Evolutionary conservation across 2,113 vertebrate species (phyloP).

Genomic region (Cercocebus atys): DNA sequence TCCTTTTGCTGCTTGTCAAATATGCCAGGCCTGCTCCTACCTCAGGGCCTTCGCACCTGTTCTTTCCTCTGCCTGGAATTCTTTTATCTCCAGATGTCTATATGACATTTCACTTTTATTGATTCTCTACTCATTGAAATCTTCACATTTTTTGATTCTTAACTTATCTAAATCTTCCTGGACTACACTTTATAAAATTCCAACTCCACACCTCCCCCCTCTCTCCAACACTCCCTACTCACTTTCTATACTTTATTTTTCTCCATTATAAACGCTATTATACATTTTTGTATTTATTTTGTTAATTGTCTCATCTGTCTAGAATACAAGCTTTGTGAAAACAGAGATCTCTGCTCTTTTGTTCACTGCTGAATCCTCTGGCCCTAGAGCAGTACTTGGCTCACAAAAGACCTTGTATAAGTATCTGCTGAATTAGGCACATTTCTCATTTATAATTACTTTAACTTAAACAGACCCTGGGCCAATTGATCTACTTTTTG

Average conservation of each 20-base stretch:
- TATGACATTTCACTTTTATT: neutral
- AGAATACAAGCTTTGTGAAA: neutral
- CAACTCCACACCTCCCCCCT: neutral
- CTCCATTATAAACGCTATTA: neutral
- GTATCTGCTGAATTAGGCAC: neutral
- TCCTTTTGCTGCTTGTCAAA: neutral
- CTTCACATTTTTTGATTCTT: neutral
- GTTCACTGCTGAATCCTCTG: neutral
- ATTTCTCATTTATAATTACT: neutral
- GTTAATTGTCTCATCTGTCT: neutral
- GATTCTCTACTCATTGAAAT: neutral
- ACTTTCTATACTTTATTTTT: neutral
- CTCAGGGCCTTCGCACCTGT: neutral
- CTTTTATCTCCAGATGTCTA: neutral
- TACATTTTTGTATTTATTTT: neutral
- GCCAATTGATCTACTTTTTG: neutral
- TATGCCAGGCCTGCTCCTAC: accelerated
- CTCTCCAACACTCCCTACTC: neutral
- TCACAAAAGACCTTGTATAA: neutral
- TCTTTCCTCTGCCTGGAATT: neutral
- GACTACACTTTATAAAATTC: neutral
- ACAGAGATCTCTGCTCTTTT: neutral
- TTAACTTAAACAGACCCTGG: neutral
- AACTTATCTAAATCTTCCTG: neutral
- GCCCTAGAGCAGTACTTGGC: neutral